These are phyloP conservation scores for Halcyon smyrnensis DNA, from an alignment of 2,797 vertebrate species.

Conservation along the genomic window DNA sequence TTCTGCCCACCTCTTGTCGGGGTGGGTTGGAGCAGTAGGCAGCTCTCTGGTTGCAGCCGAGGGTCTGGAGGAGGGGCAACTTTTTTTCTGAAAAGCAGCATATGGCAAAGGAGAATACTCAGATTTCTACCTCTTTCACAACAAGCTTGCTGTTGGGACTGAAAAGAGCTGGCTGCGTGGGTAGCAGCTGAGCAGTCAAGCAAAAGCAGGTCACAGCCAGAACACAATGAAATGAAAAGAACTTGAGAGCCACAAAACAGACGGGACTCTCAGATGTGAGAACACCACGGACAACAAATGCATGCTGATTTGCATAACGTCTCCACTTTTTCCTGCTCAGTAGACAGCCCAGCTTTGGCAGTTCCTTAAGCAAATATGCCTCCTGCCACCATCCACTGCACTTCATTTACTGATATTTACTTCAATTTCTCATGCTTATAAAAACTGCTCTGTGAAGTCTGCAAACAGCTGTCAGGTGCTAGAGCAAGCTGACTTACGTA, in stretches of 20 bases:
- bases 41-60: slow-evolving; percentile 90
- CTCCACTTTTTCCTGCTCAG: not conserved
- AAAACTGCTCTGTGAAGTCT: not conserved
- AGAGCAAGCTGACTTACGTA: rapidly evolving
- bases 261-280: not conserved
- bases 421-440: not conserved
- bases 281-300: not conserved
- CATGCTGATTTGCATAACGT: not conserved
- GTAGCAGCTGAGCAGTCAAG: not conserved
- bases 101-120: not conserved
- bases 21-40: slow-evolving; percentile 88
- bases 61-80: slow-evolving; percentile 82
- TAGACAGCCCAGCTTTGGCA: not conserved
- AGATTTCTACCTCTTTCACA: not conserved
- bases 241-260: not conserved
- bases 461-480: not conserved
- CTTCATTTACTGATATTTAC: not conserved
- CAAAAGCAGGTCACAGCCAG: not conserved
- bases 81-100: slow-evolving; percentile 79
- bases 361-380: not conserved
- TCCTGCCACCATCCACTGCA: not conserved
- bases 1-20: slow-evolving; percentile 89
- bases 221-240: not conserved
- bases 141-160: not conserved
- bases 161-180: not conserved